These are phyloP conservation scores for Casuarius casuarius DNA, from an alignment of 2,113 vertebrate species.

Conservation along the genomic window DNA sequence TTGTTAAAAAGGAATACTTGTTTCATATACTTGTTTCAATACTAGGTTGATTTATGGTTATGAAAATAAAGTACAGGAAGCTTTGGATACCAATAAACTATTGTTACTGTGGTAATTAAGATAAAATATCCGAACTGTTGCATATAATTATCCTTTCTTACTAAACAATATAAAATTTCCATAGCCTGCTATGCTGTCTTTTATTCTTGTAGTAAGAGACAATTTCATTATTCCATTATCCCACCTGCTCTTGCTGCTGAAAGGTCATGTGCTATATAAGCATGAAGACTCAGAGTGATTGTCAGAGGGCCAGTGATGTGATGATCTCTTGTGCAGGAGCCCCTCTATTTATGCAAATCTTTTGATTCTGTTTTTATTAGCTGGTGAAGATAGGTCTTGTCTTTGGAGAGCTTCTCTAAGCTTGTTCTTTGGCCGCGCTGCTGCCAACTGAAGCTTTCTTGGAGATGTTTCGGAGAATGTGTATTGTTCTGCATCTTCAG, in stretches of 20 bases:
- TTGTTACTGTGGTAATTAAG: not conserved
- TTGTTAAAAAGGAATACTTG: not conserved
- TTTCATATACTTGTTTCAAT: not conserved
- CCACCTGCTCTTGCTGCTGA: not conserved
- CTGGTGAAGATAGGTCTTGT: slow-evolving; percentile 1
- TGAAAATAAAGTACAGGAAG: not conserved
- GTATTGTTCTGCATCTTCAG: not conserved
- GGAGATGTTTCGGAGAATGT: not conserved
- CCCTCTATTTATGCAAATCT: slow-evolving; percentile 2
- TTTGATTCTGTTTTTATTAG: not conserved
- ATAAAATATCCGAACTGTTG: not conserved
- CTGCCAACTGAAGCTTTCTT: not conserved
- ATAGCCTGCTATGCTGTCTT: slow-evolving; percentile 36
- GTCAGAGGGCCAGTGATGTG: slow-evolving; percentile 34
- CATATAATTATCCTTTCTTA: slow-evolving; percentile 43
- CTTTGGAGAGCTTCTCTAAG: not conserved
- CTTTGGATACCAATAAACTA: not conserved
- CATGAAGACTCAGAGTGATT: not conserved
- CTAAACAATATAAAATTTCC: slow-evolving; percentile 25
- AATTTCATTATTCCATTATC: slow-evolving; percentile 3
- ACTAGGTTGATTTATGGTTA: not conserved
- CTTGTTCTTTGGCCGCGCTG: not conserved
- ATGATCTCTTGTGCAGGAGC: not conserved
- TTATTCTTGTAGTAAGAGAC: slow-evolving; percentile 37
- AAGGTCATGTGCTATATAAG: slow-evolving; percentile 49